Conservation (phyloP, 53 echinoderm and acorn worm genomes). For the Antedon mediterranea region DNA sequence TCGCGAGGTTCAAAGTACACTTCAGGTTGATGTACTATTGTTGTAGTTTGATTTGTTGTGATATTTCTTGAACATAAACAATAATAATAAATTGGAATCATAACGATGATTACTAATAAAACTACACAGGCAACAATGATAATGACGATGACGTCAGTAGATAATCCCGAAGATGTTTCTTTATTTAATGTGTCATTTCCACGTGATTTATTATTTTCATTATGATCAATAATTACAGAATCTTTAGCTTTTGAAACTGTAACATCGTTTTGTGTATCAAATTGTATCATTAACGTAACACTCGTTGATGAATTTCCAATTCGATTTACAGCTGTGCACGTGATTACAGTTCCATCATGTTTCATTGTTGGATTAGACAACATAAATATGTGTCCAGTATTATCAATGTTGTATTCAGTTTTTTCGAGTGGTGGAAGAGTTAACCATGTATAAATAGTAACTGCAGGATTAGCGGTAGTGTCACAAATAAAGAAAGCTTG, state of each 20-base stretch:
- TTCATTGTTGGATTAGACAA: too few species aligned
- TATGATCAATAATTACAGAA: background rate
- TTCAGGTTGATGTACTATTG: background rate
- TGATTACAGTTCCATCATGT: too few species aligned
- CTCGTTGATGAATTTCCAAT: too few species aligned
- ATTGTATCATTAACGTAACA: background rate
- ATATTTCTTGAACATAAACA: background rate
- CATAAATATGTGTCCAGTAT: too few species aligned
- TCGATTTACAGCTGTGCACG: too few species aligned
- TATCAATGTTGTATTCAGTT: too few species aligned
- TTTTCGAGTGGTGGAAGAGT: too few species aligned
- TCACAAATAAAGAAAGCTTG: too few species aligned
- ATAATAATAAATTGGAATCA: background rate
- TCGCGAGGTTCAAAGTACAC: background rate
- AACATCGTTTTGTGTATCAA: background rate
- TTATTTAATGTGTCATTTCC: background rate
- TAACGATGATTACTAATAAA: background rate
- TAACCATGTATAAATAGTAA: too few species aligned
- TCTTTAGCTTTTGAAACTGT: background rate
- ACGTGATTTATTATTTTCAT: background rate
- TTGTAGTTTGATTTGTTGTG: background rate
- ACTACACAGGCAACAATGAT: background rate
- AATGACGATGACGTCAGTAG: background rate
- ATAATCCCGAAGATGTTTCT: background rate
- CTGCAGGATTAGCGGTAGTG: too few species aligned